Conservation (phyloP, 2,113 vertebrate species). For the Hippocampus mohnikei region DNA sequence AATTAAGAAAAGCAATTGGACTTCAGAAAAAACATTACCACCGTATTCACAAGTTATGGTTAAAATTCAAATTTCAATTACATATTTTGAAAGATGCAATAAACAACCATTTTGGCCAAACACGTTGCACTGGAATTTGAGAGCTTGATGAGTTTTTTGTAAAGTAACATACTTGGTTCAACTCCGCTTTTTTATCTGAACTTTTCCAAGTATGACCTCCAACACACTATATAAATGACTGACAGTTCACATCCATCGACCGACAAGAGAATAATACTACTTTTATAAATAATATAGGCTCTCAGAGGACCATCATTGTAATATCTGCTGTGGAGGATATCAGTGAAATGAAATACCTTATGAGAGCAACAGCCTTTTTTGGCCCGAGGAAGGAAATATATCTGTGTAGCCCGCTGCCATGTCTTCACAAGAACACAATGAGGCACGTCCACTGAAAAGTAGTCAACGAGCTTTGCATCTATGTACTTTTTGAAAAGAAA, state of each 20-base stretch:
- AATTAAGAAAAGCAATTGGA: too few relatives aligned
- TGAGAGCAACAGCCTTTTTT: background rate
- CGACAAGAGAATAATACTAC: background rate
- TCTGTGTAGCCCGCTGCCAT: too few relatives aligned
- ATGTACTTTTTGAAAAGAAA: too few relatives aligned
- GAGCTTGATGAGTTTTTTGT: background rate
- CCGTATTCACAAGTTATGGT: background rate
- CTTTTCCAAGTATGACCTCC: background rate
- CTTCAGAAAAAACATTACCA: background rate
- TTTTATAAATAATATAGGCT: background rate
- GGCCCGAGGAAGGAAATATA: too few relatives aligned
- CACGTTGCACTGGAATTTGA: background rate
- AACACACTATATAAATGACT: background rate
- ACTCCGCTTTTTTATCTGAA: background rate
- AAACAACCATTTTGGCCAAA: background rate
- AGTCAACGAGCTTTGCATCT: too few relatives aligned
- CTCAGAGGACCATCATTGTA: background rate
- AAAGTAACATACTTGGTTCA: background rate
- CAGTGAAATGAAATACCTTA: background rate
- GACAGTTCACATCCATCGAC: background rate
- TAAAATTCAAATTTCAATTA: background rate
- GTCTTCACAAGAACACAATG: too few relatives aligned
- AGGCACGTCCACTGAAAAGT: too few relatives aligned
- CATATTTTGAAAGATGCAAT: background rate
- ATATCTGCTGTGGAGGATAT: background rate